These are phyloP conservation scores for Apostichopus leukothele DNA, from an alignment of 53 echinoderm and acorn worm species.

Conservation along the genomic window DNA sequence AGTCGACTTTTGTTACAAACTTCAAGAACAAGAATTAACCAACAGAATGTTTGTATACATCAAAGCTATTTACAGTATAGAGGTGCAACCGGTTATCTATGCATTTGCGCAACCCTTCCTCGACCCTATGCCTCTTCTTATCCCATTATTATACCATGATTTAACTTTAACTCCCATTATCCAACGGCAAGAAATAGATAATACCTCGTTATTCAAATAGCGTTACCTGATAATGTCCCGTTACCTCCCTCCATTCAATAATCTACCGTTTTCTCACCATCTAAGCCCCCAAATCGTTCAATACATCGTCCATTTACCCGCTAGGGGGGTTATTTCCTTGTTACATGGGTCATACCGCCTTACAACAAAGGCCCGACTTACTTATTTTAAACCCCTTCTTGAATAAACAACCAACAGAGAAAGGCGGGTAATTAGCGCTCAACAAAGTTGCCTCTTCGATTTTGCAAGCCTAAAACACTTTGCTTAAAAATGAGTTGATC, in stretches of 20 bases:
- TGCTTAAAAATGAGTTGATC: slow-evolving; percentile 24
- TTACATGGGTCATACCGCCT: neutral
- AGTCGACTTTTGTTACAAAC: too few relatives aligned
- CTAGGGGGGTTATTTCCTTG: neutral
- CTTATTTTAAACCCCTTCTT: slow-evolving; percentile 12
- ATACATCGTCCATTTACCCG: slow-evolving; percentile 13
- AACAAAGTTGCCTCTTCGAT: slow-evolving; percentile 43
- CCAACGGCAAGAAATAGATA: slow-evolving; percentile 5
- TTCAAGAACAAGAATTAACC: too few relatives aligned
- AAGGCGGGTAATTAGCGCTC: slow-evolving; percentile 32
- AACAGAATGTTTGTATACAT: too few relatives aligned
- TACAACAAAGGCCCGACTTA: slow-evolving; percentile 13
- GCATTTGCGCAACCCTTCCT: too few relatives aligned
- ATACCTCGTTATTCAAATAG: slow-evolving; percentile 29
- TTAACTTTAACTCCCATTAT: slow-evolving; percentile 43
- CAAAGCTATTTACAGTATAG: too few relatives aligned
- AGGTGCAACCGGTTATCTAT: too few relatives aligned
- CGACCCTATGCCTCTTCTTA: neutral
- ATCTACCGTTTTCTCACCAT: neutral
- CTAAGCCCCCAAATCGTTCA: neutral
- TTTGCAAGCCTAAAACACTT: slow-evolving; percentile 10
- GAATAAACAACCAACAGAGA: slow-evolving; percentile 29
- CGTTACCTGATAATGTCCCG: slow-evolving; percentile 18
- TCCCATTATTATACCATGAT: neutral
- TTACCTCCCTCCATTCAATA: slow-evolving; percentile 25